Percentiles rank a stretch among this genome's conserved stretches.
Evolutionary conservation across 1,140 invertebrate genomes (phyloP).

Genomic region (Aleiodes sp.): DNA sequence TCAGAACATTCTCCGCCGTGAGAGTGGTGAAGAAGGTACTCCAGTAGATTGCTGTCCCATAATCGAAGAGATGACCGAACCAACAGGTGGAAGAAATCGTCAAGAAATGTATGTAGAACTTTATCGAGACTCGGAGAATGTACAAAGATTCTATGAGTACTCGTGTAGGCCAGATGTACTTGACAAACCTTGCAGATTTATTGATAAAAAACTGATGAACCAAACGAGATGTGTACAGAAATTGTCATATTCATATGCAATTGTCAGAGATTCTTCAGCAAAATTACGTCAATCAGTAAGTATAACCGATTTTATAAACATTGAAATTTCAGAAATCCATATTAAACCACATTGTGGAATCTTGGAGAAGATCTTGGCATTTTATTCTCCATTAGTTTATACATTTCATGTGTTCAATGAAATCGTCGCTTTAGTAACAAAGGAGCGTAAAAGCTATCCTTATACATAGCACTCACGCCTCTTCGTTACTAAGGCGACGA

Average conservation of each 20-base stretch:
- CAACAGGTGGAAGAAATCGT: constrained; percentile 78
- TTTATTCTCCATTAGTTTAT: no score
- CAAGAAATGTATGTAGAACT: constrained; percentile 78
- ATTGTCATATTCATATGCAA: constrained; percentile 86
- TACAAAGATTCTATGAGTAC: constrained; percentile 80
- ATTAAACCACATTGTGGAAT: background rate
- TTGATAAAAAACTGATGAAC: constrained; percentile 74
- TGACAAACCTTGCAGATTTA: constrained; percentile 79
- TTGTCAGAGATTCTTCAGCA: constrained; percentile 68
- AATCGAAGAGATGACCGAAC: constrained; percentile 79
- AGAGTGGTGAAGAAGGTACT: constrained; percentile 67
- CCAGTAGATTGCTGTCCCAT: constrained; percentile 83
- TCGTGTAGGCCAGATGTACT: constrained; percentile 78
- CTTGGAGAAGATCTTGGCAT: no score
- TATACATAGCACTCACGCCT: no score
- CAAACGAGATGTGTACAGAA: constrained; percentile 83
- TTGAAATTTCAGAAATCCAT: background rate
- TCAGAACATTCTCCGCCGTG: constrained; percentile 70
- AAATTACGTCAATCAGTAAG: constrained; percentile 32
- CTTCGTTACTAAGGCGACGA: no score
- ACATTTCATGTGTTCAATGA: no score
- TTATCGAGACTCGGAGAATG: constrained; percentile 75
- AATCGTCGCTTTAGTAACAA: no score
- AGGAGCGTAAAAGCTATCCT: no score
- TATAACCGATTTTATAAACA: no score